Evolutionary conservation across 2,888 invertebrate species (phyloP), one percentile per base, ranked within the genome.

Genomic region (Caenorhabditis sp.): DNA sequence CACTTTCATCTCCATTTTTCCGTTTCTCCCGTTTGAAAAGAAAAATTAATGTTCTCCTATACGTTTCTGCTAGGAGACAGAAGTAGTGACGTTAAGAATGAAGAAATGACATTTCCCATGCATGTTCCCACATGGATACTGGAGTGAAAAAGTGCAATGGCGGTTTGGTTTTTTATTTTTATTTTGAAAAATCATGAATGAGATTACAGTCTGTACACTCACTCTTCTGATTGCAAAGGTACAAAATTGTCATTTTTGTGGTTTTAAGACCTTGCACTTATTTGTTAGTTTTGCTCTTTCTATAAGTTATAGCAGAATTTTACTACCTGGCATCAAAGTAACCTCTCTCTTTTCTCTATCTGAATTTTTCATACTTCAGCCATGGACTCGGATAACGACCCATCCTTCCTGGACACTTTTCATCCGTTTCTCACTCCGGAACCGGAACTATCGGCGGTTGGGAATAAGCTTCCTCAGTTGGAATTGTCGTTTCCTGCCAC

Each of bases 401-500:
- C 19, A n/a, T 26, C 54, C 7, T 22, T 54, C 12, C 26, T 54
- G 12, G 14, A 54, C 12, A 8, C 4, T 10, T 54, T 54, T 12
- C 54, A 22, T 26, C 54, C 54, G 22, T 54, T 54, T 22, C 49
- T 19, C 5, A 49, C 49, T n/a, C 49, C 49, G 49, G 49, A 49
- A 19, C 49, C 49, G 22, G n/a, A 49, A 19, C 49, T 4, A n/a
- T 12, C 31, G 8, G 31, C 8, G 31, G 8, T 8, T 35, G 4
- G 5, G 8, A 35, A 38, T 6, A 6, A 38, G 2, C 38, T 12
- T 12, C 6, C 12, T 12, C 38, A 38, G 38, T 38, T 12, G 6
- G 38, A 12, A 12, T 12, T 5, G 12, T 2, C 10, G 12, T 10
- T 38, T 38, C 38, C 38, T 38, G 38, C 12, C 38, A 10, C 38